These are phyloP conservation scores for Rhabdomys dilectus DNA, from an alignment of 2,113 vertebrate genomes.

Conservation along the genomic window DNA sequence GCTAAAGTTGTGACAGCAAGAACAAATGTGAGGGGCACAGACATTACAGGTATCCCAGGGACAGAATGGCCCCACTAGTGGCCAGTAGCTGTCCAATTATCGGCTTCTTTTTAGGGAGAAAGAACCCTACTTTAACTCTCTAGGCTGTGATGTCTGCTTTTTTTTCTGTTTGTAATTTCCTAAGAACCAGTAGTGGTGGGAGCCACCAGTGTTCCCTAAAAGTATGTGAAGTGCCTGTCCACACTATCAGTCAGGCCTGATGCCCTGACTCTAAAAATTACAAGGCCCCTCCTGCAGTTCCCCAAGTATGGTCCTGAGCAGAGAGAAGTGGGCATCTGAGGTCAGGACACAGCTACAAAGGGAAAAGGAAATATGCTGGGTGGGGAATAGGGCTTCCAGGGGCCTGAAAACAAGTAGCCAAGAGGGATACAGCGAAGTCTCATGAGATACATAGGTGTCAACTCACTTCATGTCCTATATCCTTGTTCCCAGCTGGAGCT, in stretches of 20 bases:
- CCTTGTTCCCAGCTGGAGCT: fast-evolving
- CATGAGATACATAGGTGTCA: not conserved
- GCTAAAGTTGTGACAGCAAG: fast-evolving
- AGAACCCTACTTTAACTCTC: no score
- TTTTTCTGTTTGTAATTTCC: not conserved
- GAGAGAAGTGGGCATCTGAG: not conserved
- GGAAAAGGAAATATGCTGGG: not conserved
- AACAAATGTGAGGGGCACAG: fast-evolving
- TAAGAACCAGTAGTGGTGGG: fast-evolving
- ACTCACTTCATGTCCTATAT: not conserved
- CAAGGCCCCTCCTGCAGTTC: not conserved
- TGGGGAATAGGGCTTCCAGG: not conserved
- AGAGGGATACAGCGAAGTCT: not conserved
- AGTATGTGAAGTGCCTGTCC: not conserved
- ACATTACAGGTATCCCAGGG: fast-evolving
- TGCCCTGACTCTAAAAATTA: not conserved
- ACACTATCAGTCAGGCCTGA: no score
- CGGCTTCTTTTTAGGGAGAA: no score
- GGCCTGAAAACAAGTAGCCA: not conserved
- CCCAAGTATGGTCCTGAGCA: not conserved
- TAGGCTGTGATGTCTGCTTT: not conserved
- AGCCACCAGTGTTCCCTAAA: not conserved
- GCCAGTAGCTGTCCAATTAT: fast-evolving
- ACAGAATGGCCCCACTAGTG: fast-evolving
- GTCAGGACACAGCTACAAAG: not conserved